phyloP scores from a whole-genome alignment of 2,113 vertebrate species.

The Halcyon senegalensis region DNA sequence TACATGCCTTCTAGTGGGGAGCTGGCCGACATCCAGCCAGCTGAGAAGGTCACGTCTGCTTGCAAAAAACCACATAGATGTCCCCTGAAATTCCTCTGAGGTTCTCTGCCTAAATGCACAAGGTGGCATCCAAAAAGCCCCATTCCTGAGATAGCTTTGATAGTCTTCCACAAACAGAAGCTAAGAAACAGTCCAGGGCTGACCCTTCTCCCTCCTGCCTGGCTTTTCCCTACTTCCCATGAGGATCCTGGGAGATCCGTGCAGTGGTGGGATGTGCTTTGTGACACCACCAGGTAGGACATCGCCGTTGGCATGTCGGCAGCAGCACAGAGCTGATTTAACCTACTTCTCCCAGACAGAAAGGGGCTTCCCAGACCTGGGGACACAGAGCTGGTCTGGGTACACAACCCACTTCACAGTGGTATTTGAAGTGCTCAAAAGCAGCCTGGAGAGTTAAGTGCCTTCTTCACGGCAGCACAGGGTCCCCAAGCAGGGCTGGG shows the following conservation, averaged over 20 bases:
- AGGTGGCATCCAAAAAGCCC: background rate
- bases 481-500: background rate
- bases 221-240: background rate
- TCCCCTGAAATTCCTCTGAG: background rate
- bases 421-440: background rate
- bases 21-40: constrained; percentile 45
- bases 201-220: background rate
- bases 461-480: background rate
- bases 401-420: background rate
- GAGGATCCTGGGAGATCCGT: background rate
- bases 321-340: background rate
- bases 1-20: background rate
- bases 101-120: background rate
- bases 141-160: background rate
- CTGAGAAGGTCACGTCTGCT: constrained; percentile 23
- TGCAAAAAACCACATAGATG: background rate
- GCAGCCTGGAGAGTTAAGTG: background rate
- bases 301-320: fast-evolving
- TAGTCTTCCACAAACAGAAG: background rate
- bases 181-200: fast-evolving
- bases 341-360: background rate
- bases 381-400: background rate
- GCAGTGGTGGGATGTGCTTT: fast-evolving
- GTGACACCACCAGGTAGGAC: background rate
- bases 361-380: fast-evolving